Percentiles rank a stretch among this genome's conserved stretches.
Evolutionary conservation across 2,888 invertebrate species (phyloP).

Genomic region (Antitype chi): DNA sequence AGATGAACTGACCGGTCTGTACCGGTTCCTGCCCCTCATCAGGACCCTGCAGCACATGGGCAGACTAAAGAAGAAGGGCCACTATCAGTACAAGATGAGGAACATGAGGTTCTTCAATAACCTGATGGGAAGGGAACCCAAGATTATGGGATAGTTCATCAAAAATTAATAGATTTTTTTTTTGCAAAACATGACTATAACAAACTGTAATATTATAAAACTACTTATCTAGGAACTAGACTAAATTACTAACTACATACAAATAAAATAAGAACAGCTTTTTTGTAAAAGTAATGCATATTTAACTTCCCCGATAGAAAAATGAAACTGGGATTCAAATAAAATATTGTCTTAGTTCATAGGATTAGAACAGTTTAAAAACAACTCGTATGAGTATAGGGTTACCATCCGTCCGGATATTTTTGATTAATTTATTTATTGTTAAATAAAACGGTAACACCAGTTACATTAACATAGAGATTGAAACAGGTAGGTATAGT

Average conservation of each 20-base stretch:
- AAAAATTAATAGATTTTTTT: not conserved
- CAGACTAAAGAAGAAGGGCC: constrained; percentile 79
- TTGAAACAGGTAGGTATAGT: too few relatives aligned
- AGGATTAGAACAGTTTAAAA: not conserved
- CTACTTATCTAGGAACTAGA: not conserved
- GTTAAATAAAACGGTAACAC: too few relatives aligned
- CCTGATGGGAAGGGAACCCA: constrained; percentile 70
- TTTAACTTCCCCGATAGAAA: not conserved
- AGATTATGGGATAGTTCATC: constrained; percentile 75
- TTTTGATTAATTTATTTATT: too few relatives aligned
- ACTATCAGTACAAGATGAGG: constrained; percentile 73
- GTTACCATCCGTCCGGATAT: too few relatives aligned
- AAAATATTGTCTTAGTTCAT: not conserved
- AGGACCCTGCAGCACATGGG: constrained; percentile 86
- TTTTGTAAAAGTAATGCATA: too few relatives aligned
- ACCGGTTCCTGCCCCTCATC: constrained; percentile 81
- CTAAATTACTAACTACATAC: not conserved
- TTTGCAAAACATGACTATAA: not conserved
- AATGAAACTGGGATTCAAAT: not conserved
- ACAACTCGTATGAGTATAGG: not conserved
- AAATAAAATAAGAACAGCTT: too few relatives aligned
- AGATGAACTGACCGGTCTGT: constrained; percentile 76
- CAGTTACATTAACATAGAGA: too few relatives aligned
- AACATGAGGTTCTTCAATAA: constrained; percentile 81
- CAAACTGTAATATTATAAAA: not conserved